Conservation (phyloP, 2,888 invertebrate genomes). For the Scaptomyza caliginosa region DNA sequence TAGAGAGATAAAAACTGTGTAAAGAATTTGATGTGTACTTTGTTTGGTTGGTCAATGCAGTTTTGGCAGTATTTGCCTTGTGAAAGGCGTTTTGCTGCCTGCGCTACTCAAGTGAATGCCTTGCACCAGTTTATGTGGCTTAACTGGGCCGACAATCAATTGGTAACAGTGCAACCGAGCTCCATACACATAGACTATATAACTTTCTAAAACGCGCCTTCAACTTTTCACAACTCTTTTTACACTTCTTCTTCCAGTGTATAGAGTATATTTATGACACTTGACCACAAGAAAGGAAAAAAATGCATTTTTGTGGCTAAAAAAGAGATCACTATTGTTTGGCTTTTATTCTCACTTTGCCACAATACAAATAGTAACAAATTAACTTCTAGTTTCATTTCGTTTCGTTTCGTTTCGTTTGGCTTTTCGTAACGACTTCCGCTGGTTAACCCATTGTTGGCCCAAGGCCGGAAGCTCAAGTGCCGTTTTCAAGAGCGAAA, state of each 20-base stretch:
- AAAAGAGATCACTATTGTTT: constrained; percentile 12
- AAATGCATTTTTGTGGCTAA: constrained; percentile 17
- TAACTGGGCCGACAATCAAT: constrained; percentile 61
- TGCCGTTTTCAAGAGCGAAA: constrained; percentile 67
- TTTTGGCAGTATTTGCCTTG: constrained; percentile 44
- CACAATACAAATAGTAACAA: constrained; percentile 66
- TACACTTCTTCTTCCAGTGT: too few species aligned
- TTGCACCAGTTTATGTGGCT: constrained; percentile 73
- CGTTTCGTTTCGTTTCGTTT: constrained; percentile 36
- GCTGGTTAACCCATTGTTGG: constrained; percentile 69
- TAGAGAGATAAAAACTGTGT: too few species aligned
- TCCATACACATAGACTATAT: background rate
- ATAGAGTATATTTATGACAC: constrained; percentile 46
- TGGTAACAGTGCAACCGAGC: constrained; percentile 7
- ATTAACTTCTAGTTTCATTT: constrained; percentile 68
- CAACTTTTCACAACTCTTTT: constrained; percentile 9
- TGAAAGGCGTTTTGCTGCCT: constrained; percentile 54
- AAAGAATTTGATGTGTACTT: background rate
- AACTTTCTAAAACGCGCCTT: constrained; percentile 73
- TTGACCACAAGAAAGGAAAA: constrained; percentile 63
- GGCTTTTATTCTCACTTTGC: constrained; percentile 46
- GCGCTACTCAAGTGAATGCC: constrained; percentile 61
- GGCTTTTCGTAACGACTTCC: constrained; percentile 65
- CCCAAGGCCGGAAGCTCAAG: constrained; percentile 57
- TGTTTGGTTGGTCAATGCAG: constrained; percentile 28